These are phyloP conservation scores for Noctua janthe DNA, from an alignment of 2,888 invertebrate species.

Conservation along the genomic window DNA sequence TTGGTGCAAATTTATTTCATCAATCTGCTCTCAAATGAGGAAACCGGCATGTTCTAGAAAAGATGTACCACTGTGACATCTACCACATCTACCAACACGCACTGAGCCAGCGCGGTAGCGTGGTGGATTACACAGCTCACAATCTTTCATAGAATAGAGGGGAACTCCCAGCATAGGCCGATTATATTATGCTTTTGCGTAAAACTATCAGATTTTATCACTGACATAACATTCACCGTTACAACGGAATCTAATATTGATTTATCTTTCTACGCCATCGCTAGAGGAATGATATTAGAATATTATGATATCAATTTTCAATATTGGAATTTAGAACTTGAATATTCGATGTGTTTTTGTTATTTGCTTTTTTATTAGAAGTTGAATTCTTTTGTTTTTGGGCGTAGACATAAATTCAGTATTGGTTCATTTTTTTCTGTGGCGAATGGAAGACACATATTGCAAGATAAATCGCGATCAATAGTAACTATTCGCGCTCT, in stretches of 20 bases:
- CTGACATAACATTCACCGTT: background rate
- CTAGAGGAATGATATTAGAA: slow-evolving; percentile 10
- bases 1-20: too few species aligned
- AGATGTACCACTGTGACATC: too few species aligned
- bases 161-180: too few species aligned
- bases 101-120: too few species aligned
- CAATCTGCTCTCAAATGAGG: too few species aligned
- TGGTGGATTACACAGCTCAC: too few species aligned
- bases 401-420: background rate
- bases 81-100: too few species aligned
- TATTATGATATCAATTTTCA: slow-evolving; percentile 26
- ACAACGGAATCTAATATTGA: slow-evolving; percentile 7
- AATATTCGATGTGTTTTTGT: slow-evolving; percentile 23
- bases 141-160: too few species aligned
- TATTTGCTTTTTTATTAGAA: background rate
- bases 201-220: slow-evolving; percentile 11
- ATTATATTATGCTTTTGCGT: background rate
- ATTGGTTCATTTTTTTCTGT: background rate
- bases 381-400: slow-evolving; percentile 25
- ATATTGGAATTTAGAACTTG: slow-evolving; percentile 29
- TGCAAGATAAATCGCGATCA: background rate
- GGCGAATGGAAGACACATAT: background rate
- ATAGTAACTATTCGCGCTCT: background rate
- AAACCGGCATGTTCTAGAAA: too few species aligned
- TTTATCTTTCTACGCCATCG: slow-evolving; percentile 16